A percentile compares a stretch with the other conserved stretches of the same genome.
Conservation (phyloP, 1,140 invertebrate species). For the Caenorhabditis remanei region DNA sequence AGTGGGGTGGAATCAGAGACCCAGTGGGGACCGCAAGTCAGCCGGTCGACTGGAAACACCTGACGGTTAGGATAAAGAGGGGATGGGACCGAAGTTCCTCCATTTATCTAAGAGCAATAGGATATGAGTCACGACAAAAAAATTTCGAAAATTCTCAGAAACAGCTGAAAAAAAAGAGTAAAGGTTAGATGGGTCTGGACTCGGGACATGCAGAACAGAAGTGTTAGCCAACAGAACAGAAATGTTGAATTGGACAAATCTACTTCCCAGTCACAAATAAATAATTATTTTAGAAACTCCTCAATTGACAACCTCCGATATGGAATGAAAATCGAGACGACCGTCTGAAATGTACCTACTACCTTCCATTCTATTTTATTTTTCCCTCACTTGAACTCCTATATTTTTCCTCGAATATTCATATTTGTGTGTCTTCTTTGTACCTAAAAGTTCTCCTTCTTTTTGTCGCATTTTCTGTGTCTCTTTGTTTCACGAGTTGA, state of each 20-base stretch:
- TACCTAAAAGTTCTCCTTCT: constrained; percentile 12
- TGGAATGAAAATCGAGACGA: constrained; percentile 43
- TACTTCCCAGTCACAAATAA: no score
- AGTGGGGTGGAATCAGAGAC: background rate
- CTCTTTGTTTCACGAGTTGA: constrained; percentile 32
- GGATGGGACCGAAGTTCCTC: background rate
- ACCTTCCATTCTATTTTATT: background rate
- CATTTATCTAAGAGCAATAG: background rate
- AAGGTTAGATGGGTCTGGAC: no score
- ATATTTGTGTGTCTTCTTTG: constrained; percentile 3
- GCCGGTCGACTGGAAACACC: constrained; percentile 11
- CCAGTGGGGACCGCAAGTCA: background rate
- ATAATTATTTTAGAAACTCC: constrained; percentile 20
- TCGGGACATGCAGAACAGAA: no score
- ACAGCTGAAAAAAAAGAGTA: no score
- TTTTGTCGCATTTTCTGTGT: background rate
- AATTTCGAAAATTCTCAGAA: no score
- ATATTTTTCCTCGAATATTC: background rate
- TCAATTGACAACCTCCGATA: constrained; percentile 29
- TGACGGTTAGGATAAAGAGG: background rate
- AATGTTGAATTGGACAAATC: no score
- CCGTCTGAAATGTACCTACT: constrained; percentile 38
- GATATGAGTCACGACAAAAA: background rate
- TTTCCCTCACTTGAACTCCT: background rate
- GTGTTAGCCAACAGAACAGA: no score